Evolutionary conservation across 2,113 vertebrate genomes (phyloP), one percentile per base, ranked within the genome.

Genomic region (Clarias gariepinus): DNA sequence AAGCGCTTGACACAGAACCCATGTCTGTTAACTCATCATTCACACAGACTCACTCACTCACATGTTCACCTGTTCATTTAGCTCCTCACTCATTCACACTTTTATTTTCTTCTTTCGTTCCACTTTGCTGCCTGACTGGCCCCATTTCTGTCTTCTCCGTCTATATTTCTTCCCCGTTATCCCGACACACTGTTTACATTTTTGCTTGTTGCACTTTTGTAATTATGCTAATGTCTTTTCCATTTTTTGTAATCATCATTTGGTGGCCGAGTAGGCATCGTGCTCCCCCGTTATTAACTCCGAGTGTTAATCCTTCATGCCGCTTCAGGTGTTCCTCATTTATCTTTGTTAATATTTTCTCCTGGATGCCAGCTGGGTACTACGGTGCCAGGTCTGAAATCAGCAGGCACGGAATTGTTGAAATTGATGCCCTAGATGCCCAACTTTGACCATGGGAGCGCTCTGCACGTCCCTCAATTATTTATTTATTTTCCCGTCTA

Each of bases 341-440:
- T 94, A 92, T 95, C 94, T 95, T 94, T 92, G 94, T 94, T 95
- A 93, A 94, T 94, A 95, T 94, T 92, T 91, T 90, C 93, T 91
- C 77, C 91, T 90, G 92, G 86, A 88, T 94, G 94, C 95, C 91
- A 95, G 94, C 95, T 95, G 95, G 94, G 93, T 92, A 91, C 91
- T 61, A 21, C 90, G 28, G 90, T 91, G 93, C 92, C 88, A 92
- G 93, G 92, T 92, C 92, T 81, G 84, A 88, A 92, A 91, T 87
- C 61, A 60, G 78, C 79, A 13, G 41, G 30, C 52, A 68, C 11
- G 2, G 81, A 52, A 78, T 57, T 23, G 83, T 60, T 41, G 55
- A 84, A 84, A 74, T 84, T 74, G 83, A 74, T 84, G 83, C 83
- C 83, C 83, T 74, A 60, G 53, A 74, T 73, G 53, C 83, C 91